Evolutionary conservation across 2,888 invertebrate genomes (phyloP), one percentile per base, ranked within the genome.

Genomic region (Ornithoptera priamus): DNA sequence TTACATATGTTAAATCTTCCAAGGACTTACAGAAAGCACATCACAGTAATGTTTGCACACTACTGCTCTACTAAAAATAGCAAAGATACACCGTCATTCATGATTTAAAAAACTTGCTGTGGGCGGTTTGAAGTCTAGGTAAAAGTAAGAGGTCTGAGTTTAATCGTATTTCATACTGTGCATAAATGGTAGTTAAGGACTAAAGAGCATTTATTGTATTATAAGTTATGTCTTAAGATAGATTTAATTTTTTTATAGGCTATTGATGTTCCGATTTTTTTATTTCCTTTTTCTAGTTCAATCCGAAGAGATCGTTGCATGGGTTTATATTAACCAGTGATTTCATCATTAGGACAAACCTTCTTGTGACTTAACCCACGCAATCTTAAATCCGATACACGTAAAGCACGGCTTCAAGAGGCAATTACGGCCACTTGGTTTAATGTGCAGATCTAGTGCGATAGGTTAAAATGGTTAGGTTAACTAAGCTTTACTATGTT

Each of bases 371-470:
- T 75, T 75, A 66, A 53, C 59, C 72, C 75, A 72, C 64, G 72
- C 72, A 59, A 62, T 63, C 39, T 67, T 64, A 39, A 68, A 70
- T 71, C 67, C 65, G 68, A 70, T 75, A 73, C 73, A 73, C 71
- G 73, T 72, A 72, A 75, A 76, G 76, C 75, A 74, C 75, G 72
- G 71, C 76, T 77, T 73, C 72, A 71, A 71, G 69, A 72, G 68
- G 76, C 76, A 81, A 81, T 81, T 82, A 80, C 72, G 76, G 74
- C 75, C 78, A 79, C 80, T 80, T 78, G 73, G 76, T 72, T 69
- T 71, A 74, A 72, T 74, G 73, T 72, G 73, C 74, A 74, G 72
- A 73, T 71, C 71, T 71, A 73, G 72, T 53, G 56, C 60, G 70
- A 70, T 66, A 70, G 50, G 58, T 59, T 59, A 30, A 39, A 60